Percentiles rank a stretch among this genome's conserved stretches.
Evolutionary conservation across 1,140 invertebrate species (phyloP).

Genomic region (Triops longicaudatus): DNA sequence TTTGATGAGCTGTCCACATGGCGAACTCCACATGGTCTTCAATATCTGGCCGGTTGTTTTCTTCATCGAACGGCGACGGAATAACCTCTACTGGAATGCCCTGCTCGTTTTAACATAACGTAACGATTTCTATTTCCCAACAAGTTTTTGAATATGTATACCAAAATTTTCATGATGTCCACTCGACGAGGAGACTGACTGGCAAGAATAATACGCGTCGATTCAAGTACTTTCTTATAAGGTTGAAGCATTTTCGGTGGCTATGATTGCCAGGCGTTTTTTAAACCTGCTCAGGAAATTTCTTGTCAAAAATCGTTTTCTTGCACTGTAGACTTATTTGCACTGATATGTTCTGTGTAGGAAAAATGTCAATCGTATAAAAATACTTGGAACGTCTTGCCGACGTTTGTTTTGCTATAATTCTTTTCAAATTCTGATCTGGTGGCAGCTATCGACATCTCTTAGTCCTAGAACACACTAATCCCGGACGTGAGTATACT

Average conservation of each 20-base stretch:
- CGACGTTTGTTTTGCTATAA: background rate
- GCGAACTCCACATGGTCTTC: constrained; percentile 23
- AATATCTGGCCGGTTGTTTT: constrained; percentile 22
- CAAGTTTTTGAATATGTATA: background rate
- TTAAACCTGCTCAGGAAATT: background rate
- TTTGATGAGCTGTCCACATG: constrained; percentile 26
- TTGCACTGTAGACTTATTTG: background rate
- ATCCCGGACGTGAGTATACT: no score
- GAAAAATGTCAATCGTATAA: background rate
- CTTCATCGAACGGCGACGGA: constrained; percentile 25
- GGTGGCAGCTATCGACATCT: background rate
- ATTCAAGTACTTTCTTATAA: constrained; percentile 22
- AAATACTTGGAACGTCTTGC: no score
- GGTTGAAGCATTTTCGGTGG: constrained; percentile 20
- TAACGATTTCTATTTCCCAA: background rate
- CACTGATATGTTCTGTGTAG: background rate
- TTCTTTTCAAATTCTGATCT: constrained; percentile 4
- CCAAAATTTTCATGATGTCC: constrained; percentile 20
- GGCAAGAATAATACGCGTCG: constrained; percentile 22
- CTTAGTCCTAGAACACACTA: background rate
- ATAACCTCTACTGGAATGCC: constrained; percentile 21
- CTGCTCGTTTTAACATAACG: background rate
- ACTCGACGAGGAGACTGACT: constrained; percentile 18
- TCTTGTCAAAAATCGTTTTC: background rate
- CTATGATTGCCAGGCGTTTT: background rate